Conservation (phyloP, 2,888 invertebrate species). For the Andrena trimmerana region DNA sequence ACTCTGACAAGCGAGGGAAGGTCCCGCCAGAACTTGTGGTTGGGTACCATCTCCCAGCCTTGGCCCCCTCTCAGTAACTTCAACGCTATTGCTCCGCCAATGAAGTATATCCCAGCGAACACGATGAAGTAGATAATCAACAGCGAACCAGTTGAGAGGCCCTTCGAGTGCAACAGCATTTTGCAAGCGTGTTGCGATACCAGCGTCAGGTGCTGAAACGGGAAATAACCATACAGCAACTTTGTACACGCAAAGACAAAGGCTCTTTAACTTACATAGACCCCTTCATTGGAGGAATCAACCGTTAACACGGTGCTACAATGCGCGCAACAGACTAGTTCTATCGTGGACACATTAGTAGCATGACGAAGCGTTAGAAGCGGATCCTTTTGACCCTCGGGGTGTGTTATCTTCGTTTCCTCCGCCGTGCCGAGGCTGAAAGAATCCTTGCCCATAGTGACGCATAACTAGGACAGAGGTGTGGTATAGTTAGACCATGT, state of each 20-base stretch:
- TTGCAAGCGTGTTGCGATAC: constrained; percentile 39
- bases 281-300: neutral
- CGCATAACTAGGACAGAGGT: constrained; percentile 70
- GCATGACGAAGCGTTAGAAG: constrained; percentile 57
- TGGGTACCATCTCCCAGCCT: constrained; percentile 91
- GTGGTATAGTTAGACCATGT: neutral
- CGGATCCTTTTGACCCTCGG: neutral
- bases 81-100: constrained; percentile 89
- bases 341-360: constrained; percentile 83
- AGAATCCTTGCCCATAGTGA: neutral
- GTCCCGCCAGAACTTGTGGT: constrained; percentile 90
- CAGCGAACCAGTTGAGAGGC: constrained; percentile 88
- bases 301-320: constrained; percentile 78
- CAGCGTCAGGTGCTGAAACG: constrained; percentile 63
- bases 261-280: constrained; percentile 36
- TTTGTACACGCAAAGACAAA: neutral
- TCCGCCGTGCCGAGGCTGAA: constrained; percentile 69
- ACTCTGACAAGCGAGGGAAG: constrained; percentile 90
- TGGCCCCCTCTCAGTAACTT: constrained; percentile 90
- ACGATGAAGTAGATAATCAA: constrained; percentile 89
- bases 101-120: constrained; percentile 87
- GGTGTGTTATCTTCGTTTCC: constrained; percentile 64
- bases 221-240: neutral
- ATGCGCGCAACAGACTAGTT: constrained; percentile 83
- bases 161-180: constrained; percentile 43